Evolutionary conservation across 2,797 vertebrate species (phyloP), one percentile per base, ranked within the genome.

Genomic region (Anableps anableps): DNA sequence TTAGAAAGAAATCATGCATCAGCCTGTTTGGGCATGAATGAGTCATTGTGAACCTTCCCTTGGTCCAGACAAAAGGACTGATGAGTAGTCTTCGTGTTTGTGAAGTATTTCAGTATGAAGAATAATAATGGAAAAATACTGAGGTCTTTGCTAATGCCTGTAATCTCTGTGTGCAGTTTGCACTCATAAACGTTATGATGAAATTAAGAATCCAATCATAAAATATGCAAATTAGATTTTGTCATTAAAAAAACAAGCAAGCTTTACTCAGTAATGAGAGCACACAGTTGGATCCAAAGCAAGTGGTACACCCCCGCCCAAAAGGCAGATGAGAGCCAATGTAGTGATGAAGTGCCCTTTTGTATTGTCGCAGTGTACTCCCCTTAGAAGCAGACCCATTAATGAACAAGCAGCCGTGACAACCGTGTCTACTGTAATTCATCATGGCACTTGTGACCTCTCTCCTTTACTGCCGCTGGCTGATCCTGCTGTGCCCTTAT

Each of bases 371-470:
- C 78, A 14, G 83, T 51, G 1, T 19, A 38, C 85, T 82, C 88
- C 89, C 86, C 80, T 85, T 84, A 89, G 88, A 86, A 89, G 87
- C 89, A 68, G 77, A 79, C 82, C 92, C 92, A 82, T 93, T 94
- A 94, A 93, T 83, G 90, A 90, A 90, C 89, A 84, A 71, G 90
- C 88, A 85, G 89, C 79, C 82, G 26, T 85, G 89, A 88, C 87
- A 77, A 88, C 34, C 68, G 50, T 8, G 48, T 75, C 76, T 83
- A 73, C 86, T 82, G 88, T 93, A 93, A 94, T 94, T 91, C 90
- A 92, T 94, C 88, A 85, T 88, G 92, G 81, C 92, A 89, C 80
- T 68, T 84, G 86, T 93, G 94, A 94, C 94, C 93, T 91, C 90
- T 85, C 89, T 83, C 70, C 86, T 81, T n/a, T 78, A 6, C 74